These are phyloP conservation scores for Lochmaea crataegi DNA, from an alignment of 2,888 invertebrate species.

Conservation along the genomic window DNA sequence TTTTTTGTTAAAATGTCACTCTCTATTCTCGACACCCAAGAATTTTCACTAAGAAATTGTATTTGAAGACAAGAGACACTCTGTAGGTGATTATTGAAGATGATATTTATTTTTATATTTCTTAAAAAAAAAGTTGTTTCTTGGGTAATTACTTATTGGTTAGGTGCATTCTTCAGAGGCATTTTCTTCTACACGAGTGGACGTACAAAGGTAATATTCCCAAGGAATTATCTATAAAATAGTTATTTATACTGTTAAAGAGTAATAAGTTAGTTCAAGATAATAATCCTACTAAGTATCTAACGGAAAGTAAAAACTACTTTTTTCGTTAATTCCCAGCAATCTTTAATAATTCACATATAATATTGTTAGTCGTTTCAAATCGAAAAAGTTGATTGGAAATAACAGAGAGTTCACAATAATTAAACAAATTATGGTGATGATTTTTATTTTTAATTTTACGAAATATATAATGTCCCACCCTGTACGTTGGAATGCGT, in stretches of 20 bases:
- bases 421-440: too few relatives aligned
- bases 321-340: background rate
- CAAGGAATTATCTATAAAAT: background rate
- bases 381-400: too few relatives aligned
- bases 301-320: background rate
- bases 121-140: slow-evolving; percentile 6
- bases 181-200: background rate
- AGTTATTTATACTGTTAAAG: background rate
- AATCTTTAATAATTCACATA: background rate
- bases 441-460: background rate
- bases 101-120: slow-evolving; percentile 14
- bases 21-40: too few relatives aligned
- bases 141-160: slow-evolving; percentile 4
- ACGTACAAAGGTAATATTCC: background rate
- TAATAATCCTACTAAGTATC: background rate
- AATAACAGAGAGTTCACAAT: too few relatives aligned
- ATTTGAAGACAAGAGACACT: too few relatives aligned
- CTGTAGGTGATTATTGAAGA: slow-evolving; percentile 8
- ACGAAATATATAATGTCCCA: background rate
- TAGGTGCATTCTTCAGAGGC: slow-evolving; percentile 2
- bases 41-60: too few relatives aligned
- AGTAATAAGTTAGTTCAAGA: background rate
- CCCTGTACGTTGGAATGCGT: background rate
- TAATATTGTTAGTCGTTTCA: background rate
- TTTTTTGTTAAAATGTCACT: too few relatives aligned